Base-by-base conservation (phyloP, 2,888 invertebrate genomes). In the Orthonychiurus folsomi region DNA sequence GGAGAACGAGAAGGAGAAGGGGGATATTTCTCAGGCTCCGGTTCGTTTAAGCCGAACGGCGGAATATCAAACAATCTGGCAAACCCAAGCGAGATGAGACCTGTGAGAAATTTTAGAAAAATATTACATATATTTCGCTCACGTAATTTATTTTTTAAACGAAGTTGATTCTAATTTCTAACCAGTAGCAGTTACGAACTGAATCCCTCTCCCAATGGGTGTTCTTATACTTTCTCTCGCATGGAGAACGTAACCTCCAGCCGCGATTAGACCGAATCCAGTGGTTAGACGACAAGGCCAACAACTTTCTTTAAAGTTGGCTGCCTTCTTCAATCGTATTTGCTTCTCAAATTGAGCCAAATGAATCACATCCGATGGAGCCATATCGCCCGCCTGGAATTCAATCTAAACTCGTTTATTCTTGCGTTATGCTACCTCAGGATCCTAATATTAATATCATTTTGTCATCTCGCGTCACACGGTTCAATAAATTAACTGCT, bases 221-320 rank as follows among this genome's bases (percentile, higher is more conserved):
- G 28, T 28, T 12, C 52, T 58, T 15, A 61, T 59, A 3, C 27
- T 56, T 21, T 27, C 50, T 1, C 56, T 61, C 48, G 63, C 56
- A 26, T 60, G 57, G n/a, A 27, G 53, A 1, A 67, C 63, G 54
- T 67, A 67, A 55, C 48, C 28, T 20, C 67, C 64, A 9, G 66
- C 66, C 12, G 62, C 56, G 5, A 63, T 26, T 2, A 68, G 37
- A n/a, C 67, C 66, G 24, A 48, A 47, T 25, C 64, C 66, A 15
- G 63, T 62, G 18, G 64, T 52, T 15, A 68, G 20, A 50, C 53
- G 62, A 52, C 67, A 68, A 53, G 25, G n/a, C 28, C 1, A 24
- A 23, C 21, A 52, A n/a, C n/a, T n/a, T n/a, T n/a, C n/a, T n/a
- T n/a, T n/a, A n/a, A n/a, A n/a, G n/a, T n/a, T n/a, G n/a, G n/a